Evolutionary conservation across 2,888 invertebrate species (phyloP).

Genomic region (Escarpia spicata): DNA sequence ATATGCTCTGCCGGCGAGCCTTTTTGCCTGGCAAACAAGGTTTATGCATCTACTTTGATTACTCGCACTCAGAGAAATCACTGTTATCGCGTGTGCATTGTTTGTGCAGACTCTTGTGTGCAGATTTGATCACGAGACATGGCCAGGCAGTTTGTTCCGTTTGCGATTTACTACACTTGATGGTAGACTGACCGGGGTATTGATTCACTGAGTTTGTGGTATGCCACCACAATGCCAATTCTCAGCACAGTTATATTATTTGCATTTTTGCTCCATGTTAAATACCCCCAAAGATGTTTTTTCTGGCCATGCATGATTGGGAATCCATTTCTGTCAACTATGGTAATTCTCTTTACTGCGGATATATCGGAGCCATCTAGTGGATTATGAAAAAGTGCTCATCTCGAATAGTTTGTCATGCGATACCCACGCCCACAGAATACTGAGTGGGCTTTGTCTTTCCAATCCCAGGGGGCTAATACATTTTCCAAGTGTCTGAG

Average conservation of each 20-base stretch:
- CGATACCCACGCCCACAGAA: neutral
- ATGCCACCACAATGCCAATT: neutral
- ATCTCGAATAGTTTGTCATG: neutral
- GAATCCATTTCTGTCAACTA: neutral
- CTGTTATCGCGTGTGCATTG: neutral
- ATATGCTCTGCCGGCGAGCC: neutral
- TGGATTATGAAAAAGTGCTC: neutral
- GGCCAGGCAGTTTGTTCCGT: neutral
- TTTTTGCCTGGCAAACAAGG: neutral
- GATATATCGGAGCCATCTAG: neutral
- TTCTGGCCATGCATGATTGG: neutral
- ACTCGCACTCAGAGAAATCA: neutral
- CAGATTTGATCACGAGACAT: neutral
- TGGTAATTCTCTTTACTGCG: neutral
- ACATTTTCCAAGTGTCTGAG: neutral
- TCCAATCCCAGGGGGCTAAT: neutral
- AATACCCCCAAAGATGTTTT: too few species aligned
- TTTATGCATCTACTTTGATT: conserved; percentile 7
- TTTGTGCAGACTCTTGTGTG: neutral
- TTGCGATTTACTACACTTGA: neutral
- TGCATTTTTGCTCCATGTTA: neutral
- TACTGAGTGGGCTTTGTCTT: neutral
- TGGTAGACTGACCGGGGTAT: neutral
- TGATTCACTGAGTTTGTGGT: neutral
- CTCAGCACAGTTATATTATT: neutral